A percentile compares a stretch with the other conserved stretches of the same genome.
These are phyloP conservation scores for Enoplosus armatus DNA, from an alignment of 2,797 vertebrate genomes.

Conservation along the genomic window DNA sequence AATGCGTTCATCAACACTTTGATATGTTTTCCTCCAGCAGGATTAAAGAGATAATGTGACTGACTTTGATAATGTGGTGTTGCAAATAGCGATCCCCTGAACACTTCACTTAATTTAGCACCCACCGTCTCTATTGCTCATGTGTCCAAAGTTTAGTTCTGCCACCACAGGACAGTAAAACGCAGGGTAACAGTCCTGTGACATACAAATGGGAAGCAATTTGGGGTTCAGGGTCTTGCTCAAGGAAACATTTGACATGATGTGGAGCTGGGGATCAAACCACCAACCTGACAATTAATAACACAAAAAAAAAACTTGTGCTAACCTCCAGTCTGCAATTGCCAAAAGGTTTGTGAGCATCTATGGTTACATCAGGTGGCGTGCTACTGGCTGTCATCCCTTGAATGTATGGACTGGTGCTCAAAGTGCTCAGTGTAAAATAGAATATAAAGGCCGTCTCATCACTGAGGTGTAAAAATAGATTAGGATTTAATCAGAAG, in stretches of 20 bases:
- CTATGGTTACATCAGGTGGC: neutral
- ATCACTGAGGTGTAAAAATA: constrained; percentile 71
- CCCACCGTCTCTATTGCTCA: neutral
- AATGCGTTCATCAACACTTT: constrained; percentile 28
- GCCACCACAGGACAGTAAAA: neutral
- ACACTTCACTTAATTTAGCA: constrained; percentile 29
- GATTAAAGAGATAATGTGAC: constrained; percentile 41
- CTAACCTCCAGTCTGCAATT: neutral
- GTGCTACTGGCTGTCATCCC: neutral
- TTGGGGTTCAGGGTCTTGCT: neutral
- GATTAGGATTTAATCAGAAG: constrained; percentile 76
- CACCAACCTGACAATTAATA: neutral
- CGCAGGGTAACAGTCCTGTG: neutral
- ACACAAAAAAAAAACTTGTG: neutral
- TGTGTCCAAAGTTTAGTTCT: constrained; percentile 4
- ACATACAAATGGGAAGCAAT: neutral
- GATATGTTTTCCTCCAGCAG: constrained; percentile 35
- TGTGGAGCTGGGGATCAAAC: neutral
- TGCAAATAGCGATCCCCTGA: neutral
- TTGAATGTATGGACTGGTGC: neutral
- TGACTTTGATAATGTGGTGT: constrained; percentile 13
- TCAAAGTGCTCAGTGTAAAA: constrained; percentile 41
- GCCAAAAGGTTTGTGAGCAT: neutral
- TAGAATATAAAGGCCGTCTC: constrained; percentile 40
- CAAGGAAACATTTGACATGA: neutral